Percentiles rank a stretch among this genome's conserved stretches.
Evolutionary conservation across 2,797 vertebrate genomes (phyloP).

Genomic region (Selene dorsalis): DNA sequence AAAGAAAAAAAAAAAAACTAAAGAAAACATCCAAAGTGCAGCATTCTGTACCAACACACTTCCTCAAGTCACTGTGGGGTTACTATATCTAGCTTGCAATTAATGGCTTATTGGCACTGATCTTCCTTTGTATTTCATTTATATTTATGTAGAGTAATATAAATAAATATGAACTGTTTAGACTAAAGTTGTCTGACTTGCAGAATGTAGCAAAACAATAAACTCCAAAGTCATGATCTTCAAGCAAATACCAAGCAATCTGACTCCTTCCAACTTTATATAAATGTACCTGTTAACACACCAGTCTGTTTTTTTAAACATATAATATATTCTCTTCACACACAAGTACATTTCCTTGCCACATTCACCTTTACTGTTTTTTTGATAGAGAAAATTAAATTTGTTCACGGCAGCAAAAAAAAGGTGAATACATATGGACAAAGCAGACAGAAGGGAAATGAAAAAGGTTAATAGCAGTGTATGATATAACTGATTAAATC

Average conservation of each 20-base stretch:
- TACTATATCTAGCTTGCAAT: too few relatives aligned
- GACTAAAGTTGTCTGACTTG: background rate
- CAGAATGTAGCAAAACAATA: background rate
- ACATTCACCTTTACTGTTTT: background rate
- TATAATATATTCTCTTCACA: background rate
- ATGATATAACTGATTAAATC: conserved; percentile 43
- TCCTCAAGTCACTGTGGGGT: background rate
- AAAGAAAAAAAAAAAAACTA: too few relatives aligned
- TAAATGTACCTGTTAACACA: background rate
- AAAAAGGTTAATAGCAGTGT: conserved; percentile 14
- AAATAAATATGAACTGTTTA: background rate
- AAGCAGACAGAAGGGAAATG: conserved; percentile 8
- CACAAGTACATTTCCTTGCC: background rate
- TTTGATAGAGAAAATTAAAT: background rate
- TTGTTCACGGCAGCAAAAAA: conserved; percentile 4
- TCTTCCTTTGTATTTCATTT: too few relatives aligned
- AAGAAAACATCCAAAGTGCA: too few relatives aligned
- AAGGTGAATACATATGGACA: conserved; percentile 18
- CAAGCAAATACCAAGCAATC: background rate
- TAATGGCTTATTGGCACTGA: too few relatives aligned
- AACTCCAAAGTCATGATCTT: background rate
- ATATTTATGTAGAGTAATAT: too few relatives aligned
- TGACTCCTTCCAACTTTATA: too few relatives aligned
- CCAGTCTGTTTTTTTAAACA: background rate
- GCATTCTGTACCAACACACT: background rate